phyloP scores from a whole-genome alignment of 2,113 vertebrate genomes.

The Catagonus wagneri region DNA sequence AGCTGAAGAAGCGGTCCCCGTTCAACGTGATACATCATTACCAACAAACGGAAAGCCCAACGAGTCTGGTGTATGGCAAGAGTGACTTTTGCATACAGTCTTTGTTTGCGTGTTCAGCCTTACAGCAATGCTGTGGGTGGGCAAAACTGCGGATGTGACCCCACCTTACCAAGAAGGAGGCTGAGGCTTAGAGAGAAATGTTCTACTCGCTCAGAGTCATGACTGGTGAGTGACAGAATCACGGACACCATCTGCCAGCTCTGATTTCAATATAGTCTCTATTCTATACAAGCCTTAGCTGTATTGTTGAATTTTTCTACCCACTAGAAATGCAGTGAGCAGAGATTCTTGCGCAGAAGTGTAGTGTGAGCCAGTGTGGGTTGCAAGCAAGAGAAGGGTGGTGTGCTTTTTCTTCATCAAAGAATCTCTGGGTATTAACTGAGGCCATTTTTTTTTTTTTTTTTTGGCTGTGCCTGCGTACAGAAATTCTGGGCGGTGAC shows the following conservation, averaged over 20 bases:
- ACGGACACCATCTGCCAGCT: fast-evolving
- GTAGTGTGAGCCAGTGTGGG: background rate
- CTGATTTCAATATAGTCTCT: fast-evolving
- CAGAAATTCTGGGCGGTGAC: no score
- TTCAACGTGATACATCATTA: fast-evolving
- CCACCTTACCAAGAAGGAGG: background rate
- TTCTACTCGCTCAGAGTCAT: background rate
- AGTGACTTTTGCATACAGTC: fast-evolving
- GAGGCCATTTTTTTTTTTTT: background rate
- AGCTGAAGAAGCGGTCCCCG: fast-evolving
- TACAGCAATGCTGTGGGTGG: fast-evolving
- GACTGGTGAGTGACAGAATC: fast-evolving
- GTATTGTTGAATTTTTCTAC: fast-evolving
- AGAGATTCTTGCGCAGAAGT: background rate
- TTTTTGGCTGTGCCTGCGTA: no score
- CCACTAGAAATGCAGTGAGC: fast-evolving
- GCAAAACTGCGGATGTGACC: fast-evolving
- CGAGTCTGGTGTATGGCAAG: fast-evolving
- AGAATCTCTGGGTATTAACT: background rate
- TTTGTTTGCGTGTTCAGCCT: background rate
- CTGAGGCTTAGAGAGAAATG: fast-evolving
- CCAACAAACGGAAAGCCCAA: background rate
- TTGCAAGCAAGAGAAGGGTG: background rate
- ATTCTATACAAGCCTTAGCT: fast-evolving
- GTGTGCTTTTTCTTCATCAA: background rate